Conservation (phyloP, 2,113 vertebrate genomes). For the Pristiophorus japonicus region DNA sequence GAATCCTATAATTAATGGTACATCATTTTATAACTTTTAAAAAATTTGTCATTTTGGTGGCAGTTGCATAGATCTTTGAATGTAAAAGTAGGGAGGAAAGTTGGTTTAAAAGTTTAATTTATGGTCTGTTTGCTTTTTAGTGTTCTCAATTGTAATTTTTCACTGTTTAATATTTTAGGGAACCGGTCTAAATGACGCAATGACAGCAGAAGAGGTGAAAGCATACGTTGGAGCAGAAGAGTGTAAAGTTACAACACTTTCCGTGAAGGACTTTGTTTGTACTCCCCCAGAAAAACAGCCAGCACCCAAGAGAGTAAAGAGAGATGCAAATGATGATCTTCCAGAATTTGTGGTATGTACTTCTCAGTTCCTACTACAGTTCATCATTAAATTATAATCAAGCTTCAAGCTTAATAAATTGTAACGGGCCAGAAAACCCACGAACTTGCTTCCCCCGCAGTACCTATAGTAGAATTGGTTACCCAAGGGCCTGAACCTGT, state of each 20-base stretch:
- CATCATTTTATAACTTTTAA: background rate
- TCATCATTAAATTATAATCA: background rate
- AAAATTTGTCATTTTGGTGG: background rate
- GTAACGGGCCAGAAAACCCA: background rate
- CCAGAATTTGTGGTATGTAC: slow-evolving; percentile 78
- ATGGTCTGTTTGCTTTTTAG: background rate
- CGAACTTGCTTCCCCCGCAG: background rate
- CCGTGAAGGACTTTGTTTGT: slow-evolving; percentile 80
- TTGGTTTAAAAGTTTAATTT: background rate
- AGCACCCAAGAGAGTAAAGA: slow-evolving; percentile 66
- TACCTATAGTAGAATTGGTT: no score
- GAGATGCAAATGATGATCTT: slow-evolving; percentile 73
- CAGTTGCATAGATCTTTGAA: background rate
- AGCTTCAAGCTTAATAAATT: background rate
- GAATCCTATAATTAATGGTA: background rate
- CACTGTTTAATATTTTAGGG: background rate
- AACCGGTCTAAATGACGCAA: background rate
- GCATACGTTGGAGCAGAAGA: background rate
- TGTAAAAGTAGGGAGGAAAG: background rate
- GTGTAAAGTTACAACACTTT: slow-evolving; percentile 77
- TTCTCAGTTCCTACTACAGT: background rate
- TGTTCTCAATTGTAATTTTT: background rate
- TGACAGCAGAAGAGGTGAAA: slow-evolving; percentile 9
- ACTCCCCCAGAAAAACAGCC: slow-evolving; percentile 75
- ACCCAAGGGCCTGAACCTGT: no score